Evolutionary conservation across 2,888 invertebrate genomes (phyloP).

Genomic region (Abscondita cerata): DNA sequence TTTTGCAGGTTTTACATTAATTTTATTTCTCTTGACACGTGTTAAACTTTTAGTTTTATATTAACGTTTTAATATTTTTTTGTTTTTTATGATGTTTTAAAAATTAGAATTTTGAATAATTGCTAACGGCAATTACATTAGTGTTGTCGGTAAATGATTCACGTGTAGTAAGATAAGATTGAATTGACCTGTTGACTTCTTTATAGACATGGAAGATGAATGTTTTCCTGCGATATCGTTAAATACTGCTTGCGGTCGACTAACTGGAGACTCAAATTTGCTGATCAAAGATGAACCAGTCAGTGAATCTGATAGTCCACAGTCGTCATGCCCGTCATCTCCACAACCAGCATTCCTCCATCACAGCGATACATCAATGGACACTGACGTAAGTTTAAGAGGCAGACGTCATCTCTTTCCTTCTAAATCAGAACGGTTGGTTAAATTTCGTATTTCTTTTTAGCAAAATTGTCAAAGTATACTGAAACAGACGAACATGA

Average conservation of each 20-base stretch:
- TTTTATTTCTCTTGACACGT: not conserved
- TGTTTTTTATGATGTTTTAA: too few relatives aligned
- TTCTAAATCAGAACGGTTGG: too few relatives aligned
- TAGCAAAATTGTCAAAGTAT: conserved; percentile 56
- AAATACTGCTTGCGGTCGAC: conserved; percentile 63
- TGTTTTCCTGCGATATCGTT: conserved; percentile 85
- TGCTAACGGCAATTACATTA: too few relatives aligned
- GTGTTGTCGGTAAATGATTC: too few relatives aligned
- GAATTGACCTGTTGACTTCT: conserved; percentile 3
- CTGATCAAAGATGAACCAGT: conserved; percentile 80
- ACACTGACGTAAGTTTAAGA: conserved; percentile 47
- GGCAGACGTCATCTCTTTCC: too few relatives aligned
- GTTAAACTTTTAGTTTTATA: too few relatives aligned
- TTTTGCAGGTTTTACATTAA: not conserved
- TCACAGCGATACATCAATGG: conserved; percentile 63
- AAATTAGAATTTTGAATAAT: too few relatives aligned
- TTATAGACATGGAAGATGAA: conserved; percentile 88
- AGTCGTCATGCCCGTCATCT: conserved; percentile 75
- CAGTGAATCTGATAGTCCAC: conserved; percentile 75
- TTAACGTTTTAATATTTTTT: not conserved
- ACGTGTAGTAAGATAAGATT: too few relatives aligned
- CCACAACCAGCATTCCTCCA: conserved; percentile 59
- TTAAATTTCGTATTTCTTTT: conserved; percentile 13
- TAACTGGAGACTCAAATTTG: conserved; percentile 49
- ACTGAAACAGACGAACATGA: conserved; percentile 61